Evolutionary conservation across 1,140 invertebrate genomes (phyloP), one percentile per base, ranked within the genome.

Genomic region (Temnothorax curvispinosus): DNA sequence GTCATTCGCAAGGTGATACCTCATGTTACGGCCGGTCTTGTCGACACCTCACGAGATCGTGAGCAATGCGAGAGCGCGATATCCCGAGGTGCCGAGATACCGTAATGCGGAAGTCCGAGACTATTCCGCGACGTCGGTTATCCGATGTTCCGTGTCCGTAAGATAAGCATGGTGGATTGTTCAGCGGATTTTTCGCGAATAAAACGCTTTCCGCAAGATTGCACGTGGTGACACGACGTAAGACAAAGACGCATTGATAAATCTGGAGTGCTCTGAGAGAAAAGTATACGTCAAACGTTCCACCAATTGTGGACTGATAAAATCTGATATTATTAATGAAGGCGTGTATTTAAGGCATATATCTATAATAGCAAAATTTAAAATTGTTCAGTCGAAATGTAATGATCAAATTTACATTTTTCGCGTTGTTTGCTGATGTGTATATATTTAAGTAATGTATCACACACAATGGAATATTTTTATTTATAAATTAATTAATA

Each of bases 1-100:
- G 80, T 87, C 80, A 72, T 84, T 84, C 82, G 82, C 82, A 85
- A 85, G 35, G 75, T 85, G 82, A 85, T 67, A 78, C 74, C 78
- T 75, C 78, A 74, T 35, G 65, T 84, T 38, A 54, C 58, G 78
- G 41, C 50, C 64, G 41, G 72, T 21, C 74, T 69, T 86, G 76
- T 80, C 75, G 75, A 47, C 85, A 64, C 85, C 76, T 80, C 75
- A 27, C 47, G 74, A 86, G 74, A 86, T 78, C 75, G 76, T 11
- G 52, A 78, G 74, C 85, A 56, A 77, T 85, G 58, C 50, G 35
- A 47, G 54, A 62, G 27, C 35, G 82, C 62, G 74, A 81, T 86
- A 80, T 58, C 41, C 64, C 76, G 41, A 75, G 54, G 54, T 75
- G 54, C 32, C 80, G 80, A 50, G 27, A 60, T 82, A 74, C 67